Base-by-base conservation (phyloP, 64 coral and sea anemone genomes). In the Catalaphyllia jardinei region DNA sequence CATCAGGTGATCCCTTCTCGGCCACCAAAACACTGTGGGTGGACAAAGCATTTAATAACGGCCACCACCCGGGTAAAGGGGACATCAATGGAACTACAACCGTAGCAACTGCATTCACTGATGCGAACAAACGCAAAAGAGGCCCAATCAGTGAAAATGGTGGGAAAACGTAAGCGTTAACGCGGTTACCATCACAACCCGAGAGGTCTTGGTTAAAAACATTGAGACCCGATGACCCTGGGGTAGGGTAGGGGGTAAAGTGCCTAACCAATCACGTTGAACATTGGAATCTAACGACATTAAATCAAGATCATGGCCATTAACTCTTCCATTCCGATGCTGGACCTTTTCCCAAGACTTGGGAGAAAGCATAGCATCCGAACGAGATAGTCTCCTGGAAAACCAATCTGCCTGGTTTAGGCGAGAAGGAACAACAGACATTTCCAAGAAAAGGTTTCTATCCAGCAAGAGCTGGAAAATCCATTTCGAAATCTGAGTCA, bases 171-270 rank as follows among this genome's bases (percentile, higher is more conserved):
- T n/a, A n/a, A n/a, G n/a, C n/a, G n/a, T n/a, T n/a, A n/a, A n/a
- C n/a, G 33, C 25, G 61, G 39, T 52, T 20, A 9, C 65, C 42
- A 69, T 73, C 22, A 16, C 73, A 54, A 12, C 16, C 50, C 22
- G 76, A 71, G 33, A 80, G 67, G 78, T 60, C 69, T 76, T 91
- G 74, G 72, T 76, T 82, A 31, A 89, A 93, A 60, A 84, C 86
- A 64, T 88, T 89, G 31, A 88, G 71, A 35, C 92, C 86, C 17
- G 39, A 60, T 13, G 75, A 72, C 18, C 31, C 52, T 10, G 51
- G 85, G 12, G 77, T 86, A 24, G 59, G 42, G 25, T 60, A 87
- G 14, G 88, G 93, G 0, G 89, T 76, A 77, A 94, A 95, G 77
- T 89, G 80, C 20, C 93, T 28, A 1, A 7, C 4, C 8, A 29